These are phyloP conservation scores for Plusia festucae DNA, from an alignment of 2,888 invertebrate genomes.

Conservation along the genomic window DNA sequence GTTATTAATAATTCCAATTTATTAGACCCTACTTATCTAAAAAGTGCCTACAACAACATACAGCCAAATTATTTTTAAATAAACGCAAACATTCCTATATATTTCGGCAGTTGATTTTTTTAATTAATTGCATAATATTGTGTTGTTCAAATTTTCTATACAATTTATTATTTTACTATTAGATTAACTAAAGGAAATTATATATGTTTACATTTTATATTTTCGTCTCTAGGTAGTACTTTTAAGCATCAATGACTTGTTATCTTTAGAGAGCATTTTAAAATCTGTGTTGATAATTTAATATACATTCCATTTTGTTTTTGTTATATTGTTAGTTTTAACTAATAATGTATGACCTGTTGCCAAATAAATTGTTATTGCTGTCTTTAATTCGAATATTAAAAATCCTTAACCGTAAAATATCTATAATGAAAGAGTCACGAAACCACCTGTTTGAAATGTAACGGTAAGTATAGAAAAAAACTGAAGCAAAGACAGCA, in stretches of 20 bases:
- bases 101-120: neutral
- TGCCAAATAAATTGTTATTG: neutral
- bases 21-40: neutral
- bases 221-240: neutral
- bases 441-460: neutral
- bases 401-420: neutral
- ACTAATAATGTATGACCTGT: neutral
- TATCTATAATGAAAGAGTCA: too few species aligned
- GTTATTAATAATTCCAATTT: constrained; percentile 17
- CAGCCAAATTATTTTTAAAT: neutral
- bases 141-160: neutral
- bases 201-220: neutral
- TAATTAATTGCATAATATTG: neutral
- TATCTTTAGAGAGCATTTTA: constrained; percentile 43
- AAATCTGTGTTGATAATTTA: neutral
- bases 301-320: constrained; percentile 34
- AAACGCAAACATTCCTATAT: neutral
- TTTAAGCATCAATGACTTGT: constrained; percentile 30
- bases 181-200: neutral
- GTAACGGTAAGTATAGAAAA: neutral
- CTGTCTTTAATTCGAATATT: neutral
- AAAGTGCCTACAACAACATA: constrained; percentile 36
- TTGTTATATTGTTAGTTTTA: neutral
- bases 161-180: neutral
- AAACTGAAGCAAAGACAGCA: neutral